Base-by-base conservation (phyloP, 2,888 invertebrate genomes). In the Stegophylla sp. region DNA sequence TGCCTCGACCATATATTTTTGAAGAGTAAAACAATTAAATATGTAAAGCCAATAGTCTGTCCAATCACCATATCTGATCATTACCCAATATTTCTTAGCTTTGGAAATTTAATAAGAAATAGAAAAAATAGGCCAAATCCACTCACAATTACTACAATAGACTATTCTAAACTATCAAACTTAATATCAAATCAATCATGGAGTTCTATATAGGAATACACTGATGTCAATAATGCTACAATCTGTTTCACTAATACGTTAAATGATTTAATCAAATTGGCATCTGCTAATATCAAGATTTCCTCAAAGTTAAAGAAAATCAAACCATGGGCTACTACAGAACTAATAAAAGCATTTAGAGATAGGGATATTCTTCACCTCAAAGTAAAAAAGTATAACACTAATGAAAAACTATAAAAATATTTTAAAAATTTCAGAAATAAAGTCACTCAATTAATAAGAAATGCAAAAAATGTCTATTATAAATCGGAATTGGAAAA, bases 1-100 rank as follows among this genome's bases (percentile, higher is more conserved):
- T 61, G 61, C 28, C 61, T 61, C n/a, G 41, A 63, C 12, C 63
- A 63, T 63, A 63, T 63, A 63, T 63, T 63, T 41, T 41, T 63
- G n/a, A 63, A 63, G n/a, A n/a, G 41, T 63, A 63, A 63, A 17
- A 41, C 63, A n/a, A 41, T n/a, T 41, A 61, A 61, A 61, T 61
- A 28, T 34, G 17, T 4, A 28, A 61, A 61, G 17, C 28, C 34
- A 41, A n/a, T 41, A 63, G 9, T 63, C 34, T 10, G 63, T 63
- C 63, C 34, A 63, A 63, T 41, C 1, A 63, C 41, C 7, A 63
- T 63, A 34, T 9, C 34, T n/a, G 63, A 63, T 63, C 63, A 63
- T 34, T 63, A 63, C 41, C 41, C 63, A 41, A 63, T 41, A 63
- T n/a, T 63, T 41, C 34, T 63, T n/a, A 63, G 63, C 10, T n/a